Percentiles rank a stretch among this genome's conserved stretches.
Conservation (phyloP, 2,888 invertebrate species). For the Meandrusa payeni region DNA sequence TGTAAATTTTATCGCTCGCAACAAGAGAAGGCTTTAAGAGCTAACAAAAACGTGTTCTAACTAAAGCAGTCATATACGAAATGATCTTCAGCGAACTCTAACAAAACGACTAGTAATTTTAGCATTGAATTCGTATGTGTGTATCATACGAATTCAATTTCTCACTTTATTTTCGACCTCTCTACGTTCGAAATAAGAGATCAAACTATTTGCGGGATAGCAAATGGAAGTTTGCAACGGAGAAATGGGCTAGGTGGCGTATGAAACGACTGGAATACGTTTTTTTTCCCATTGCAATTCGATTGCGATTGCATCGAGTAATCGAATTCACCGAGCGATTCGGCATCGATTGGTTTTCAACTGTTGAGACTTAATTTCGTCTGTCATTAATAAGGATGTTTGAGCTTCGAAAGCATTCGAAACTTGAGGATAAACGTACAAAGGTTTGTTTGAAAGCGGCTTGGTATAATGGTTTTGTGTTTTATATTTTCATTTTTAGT, state of each 20-base stretch:
- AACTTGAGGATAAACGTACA: constrained; percentile 2
- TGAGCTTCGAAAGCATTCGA: constrained; percentile 6
- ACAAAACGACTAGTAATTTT: constrained; percentile 22
- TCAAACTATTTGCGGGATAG: background rate
- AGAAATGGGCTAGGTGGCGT: constrained; percentile 35
- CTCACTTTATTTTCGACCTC: constrained; percentile 10
- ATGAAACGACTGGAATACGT: constrained; percentile 31
- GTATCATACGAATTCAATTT: background rate
- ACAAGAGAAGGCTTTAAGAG: constrained; percentile 21
- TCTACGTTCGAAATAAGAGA: background rate
- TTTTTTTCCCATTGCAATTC: constrained; percentile 32
- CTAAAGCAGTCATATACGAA: constrained; percentile 26
- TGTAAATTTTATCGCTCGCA: background rate
- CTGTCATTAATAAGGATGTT: constrained; percentile 24
- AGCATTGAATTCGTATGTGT: too few relatives aligned
- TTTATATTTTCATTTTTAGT: too few relatives aligned
- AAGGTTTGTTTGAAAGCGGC: constrained; percentile 7
- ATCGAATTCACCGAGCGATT: constrained; percentile 36
- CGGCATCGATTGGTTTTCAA: constrained; percentile 31
- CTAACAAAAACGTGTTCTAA: constrained; percentile 20
- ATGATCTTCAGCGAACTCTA: constrained; percentile 24
- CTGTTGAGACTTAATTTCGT: constrained; percentile 26
- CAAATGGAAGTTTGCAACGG: constrained; percentile 23
- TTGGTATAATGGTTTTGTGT: too few relatives aligned
- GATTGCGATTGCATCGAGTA: constrained; percentile 32